A percentile compares a stretch with the other conserved stretches of the same genome.
Conservation (phyloP, 2,113 vertebrate genomes). For the Percina caprodes region DNA sequence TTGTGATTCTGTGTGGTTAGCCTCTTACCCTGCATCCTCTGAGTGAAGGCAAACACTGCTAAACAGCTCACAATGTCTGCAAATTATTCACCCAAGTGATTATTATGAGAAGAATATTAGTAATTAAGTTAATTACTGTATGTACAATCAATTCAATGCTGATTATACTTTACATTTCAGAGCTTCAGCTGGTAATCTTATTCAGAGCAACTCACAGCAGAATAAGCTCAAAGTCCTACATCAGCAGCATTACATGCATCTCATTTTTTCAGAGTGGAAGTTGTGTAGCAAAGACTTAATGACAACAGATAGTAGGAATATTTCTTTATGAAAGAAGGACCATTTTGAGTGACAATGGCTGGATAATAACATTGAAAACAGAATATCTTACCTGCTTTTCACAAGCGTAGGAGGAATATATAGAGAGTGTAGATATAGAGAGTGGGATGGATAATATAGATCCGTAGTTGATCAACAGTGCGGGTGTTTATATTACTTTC, state of each 20-base stretch:
- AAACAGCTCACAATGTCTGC: constrained; percentile 24
- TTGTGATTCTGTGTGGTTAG: constrained; percentile 60
- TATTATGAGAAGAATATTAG: constrained; percentile 42
- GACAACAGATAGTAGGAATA: constrained; percentile 2
- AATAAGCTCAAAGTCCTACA: constrained; percentile 12
- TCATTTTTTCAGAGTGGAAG: constrained; percentile 16
- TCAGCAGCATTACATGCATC: constrained; percentile 47
- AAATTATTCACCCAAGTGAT: constrained; percentile 51
- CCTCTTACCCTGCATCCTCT: constrained; percentile 50
- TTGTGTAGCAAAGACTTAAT: not conserved
- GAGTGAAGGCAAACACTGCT: constrained; percentile 42
- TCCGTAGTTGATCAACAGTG: not conserved
- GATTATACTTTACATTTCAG: constrained; percentile 58
- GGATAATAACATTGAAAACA: not conserved
- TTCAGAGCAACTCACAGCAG: constrained; percentile 27
- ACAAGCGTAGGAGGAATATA: not conserved
- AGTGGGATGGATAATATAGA: not conserved
- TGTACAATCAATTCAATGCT: constrained; percentile 50
- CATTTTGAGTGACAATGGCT: not conserved
- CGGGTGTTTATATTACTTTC: not conserved
- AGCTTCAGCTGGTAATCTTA: constrained; percentile 40
- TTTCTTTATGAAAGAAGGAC: not conserved
- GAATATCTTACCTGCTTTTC: constrained; percentile 9
- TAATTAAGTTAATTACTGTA: constrained; percentile 47
- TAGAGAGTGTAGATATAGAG: too few relatives aligned